Percentiles rank a stretch among this genome's conserved stretches.
Conservation (phyloP, 2,797 vertebrate species). For the Phataginus tetradactyla region DNA sequence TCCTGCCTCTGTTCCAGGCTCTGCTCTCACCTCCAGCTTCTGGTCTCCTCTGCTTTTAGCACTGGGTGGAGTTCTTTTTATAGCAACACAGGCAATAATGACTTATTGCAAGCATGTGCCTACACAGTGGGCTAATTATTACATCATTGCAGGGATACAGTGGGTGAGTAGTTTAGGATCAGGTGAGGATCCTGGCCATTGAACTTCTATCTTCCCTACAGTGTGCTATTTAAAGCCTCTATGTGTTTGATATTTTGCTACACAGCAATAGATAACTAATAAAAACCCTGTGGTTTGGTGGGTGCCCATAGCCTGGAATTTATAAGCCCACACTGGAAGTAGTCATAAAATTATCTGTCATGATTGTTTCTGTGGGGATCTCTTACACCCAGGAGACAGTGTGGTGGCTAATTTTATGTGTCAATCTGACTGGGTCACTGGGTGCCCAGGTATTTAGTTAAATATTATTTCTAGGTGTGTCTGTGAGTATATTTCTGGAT, state of each 20-base stretch:
- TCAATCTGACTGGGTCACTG: not conserved
- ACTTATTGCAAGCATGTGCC: no score
- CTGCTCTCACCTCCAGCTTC: no score
- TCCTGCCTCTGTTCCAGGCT: no score
- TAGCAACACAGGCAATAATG: no score
- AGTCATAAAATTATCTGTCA: not conserved
- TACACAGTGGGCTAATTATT: no score
- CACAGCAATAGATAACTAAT: not conserved
- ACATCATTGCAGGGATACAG: no score
- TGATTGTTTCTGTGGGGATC: not conserved
- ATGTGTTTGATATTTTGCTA: not conserved
- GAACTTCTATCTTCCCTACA: no score
- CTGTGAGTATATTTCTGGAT: not conserved
- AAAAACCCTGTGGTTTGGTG: not conserved
- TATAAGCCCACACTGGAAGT: not conserved
- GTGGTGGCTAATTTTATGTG: not conserved
- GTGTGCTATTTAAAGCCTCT: not conserved
- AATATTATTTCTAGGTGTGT: not conserved
- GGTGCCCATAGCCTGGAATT: not conserved
- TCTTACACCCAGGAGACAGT: not conserved
- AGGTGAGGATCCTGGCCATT: no score
- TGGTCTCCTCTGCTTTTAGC: no score
- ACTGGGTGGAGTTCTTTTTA: no score
- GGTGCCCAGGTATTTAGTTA: not conserved
- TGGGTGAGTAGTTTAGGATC: no score